phyloP scores from a whole-genome alignment of 23 tunicate species.

The Ascidia mentula region DNA sequence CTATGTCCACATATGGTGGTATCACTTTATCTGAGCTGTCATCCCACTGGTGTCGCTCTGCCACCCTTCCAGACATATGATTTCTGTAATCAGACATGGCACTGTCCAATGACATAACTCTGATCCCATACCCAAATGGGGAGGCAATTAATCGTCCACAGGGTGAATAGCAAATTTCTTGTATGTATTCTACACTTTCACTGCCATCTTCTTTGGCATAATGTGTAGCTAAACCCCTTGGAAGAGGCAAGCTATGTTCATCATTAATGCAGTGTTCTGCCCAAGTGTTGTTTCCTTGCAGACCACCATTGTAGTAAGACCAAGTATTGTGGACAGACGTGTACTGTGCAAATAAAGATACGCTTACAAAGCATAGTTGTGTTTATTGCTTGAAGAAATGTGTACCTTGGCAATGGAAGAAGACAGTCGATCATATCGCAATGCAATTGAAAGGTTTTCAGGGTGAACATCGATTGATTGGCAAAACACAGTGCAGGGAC shows the following conservation, averaged over 20 bases:
- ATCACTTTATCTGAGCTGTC: slow-evolving; percentile 23
- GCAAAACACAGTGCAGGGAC: slow-evolving; percentile 17
- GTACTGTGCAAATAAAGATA: slow-evolving; percentile 20
- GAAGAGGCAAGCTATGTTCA: slow-evolving; percentile 19
- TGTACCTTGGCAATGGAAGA: not conserved
- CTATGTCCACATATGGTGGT: slow-evolving; percentile 18
- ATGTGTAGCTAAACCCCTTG: slow-evolving; percentile 43
- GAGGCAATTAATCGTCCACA: slow-evolving; percentile 74
- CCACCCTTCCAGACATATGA: slow-evolving; percentile 34
- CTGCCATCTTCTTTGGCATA: not conserved
- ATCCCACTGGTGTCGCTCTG: slow-evolving; percentile 11
- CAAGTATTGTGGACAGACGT: slow-evolving; percentile 57
- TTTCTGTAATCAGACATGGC: slow-evolving; percentile 49
- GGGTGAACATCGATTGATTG: slow-evolving; percentile 79
- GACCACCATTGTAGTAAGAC: slow-evolving; percentile 39
- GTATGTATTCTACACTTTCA: slow-evolving; percentile 39
- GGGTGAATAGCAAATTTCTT: slow-evolving; percentile 69
- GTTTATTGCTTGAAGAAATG: not conserved
- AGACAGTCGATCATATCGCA: slow-evolving; percentile 45
- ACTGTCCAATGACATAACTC: slow-evolving; percentile 31
- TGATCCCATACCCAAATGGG: slow-evolving; percentile 70
- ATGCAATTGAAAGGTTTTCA: slow-evolving; percentile 45
- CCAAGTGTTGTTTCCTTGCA: slow-evolving; percentile 34
- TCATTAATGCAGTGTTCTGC: not conserved
- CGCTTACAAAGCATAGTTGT: not conserved